Conservation (phyloP, 1,140 invertebrate species). For the Pentalonia nigronervosa region DNA sequence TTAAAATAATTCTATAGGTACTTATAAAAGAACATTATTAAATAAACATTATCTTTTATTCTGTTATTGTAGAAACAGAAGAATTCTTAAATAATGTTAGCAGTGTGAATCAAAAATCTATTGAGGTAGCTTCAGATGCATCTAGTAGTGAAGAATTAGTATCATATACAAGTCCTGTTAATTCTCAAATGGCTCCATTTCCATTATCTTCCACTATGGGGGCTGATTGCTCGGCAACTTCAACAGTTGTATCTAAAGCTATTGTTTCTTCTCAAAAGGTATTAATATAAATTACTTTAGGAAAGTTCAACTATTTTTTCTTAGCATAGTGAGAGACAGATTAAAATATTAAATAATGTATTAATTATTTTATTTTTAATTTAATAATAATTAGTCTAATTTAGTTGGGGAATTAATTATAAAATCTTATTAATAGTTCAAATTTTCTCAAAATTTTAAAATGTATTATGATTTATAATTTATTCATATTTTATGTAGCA, state of each 20-base stretch:
- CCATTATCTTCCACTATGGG: conserved; percentile 64
- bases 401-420: background rate
- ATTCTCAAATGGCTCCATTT: background rate
- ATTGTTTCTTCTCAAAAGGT: conserved; percentile 94
- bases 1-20: background rate
- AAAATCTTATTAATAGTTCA: background rate
- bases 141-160: background rate
- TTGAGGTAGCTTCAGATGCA: background rate
- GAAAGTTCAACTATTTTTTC: background rate
- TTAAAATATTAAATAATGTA: background rate
- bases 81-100: background rate
- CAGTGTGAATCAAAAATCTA: background rate
- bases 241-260: conserved; percentile 92
- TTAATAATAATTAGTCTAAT: background rate
- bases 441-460: background rate
- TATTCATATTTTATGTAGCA: background rate
- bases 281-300: conserved; percentile 53
- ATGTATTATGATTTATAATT: background rate
- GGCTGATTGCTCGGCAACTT: conserved; percentile 84
- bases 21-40: background rate
- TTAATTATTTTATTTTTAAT: background rate
- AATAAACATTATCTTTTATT: background rate
- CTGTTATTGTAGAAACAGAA: background rate
- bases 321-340: background rate
- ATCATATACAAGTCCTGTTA: background rate